A percentile compares a stretch with the other conserved stretches of the same genome.
Evolutionary conservation across 2,888 invertebrate species (phyloP).

Genomic region (Vesta saturnalis): DNA sequence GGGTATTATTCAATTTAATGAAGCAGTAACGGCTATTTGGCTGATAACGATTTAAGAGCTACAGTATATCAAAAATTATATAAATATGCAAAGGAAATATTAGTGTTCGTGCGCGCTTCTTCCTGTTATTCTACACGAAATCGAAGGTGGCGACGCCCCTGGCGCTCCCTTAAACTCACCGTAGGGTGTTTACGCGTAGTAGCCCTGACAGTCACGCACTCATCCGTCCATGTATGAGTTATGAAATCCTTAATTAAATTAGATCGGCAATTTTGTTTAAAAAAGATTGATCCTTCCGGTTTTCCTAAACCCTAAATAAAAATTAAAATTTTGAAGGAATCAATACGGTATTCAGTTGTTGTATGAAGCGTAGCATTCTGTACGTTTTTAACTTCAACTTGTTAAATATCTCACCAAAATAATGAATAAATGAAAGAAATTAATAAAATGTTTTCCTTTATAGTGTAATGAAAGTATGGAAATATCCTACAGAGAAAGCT

Average conservation of each 20-base stretch:
- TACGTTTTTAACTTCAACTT: too few species aligned
- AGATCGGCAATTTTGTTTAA: constrained; percentile 31
- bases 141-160: constrained; percentile 38
- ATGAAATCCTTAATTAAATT: constrained; percentile 51
- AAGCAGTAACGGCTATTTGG: constrained; percentile 32
- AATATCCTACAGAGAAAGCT: too few species aligned
- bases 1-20: constrained; percentile 37
- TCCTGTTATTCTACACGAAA: constrained; percentile 37
- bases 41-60: constrained; percentile 37
- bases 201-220: constrained; percentile 45
- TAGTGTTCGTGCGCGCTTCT: constrained; percentile 37
- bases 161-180: constrained; percentile 35
- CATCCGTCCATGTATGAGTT: constrained; percentile 49
- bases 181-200: constrained; percentile 33
- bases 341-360: too few species aligned
- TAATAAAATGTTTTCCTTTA: too few species aligned
- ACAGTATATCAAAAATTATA: constrained; percentile 35
- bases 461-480: too few species aligned
- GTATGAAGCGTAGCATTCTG: too few species aligned
- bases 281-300: constrained; percentile 16
- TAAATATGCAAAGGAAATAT: constrained; percentile 40
- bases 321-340: too few species aligned
- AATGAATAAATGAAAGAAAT: too few species aligned
- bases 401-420: too few species aligned
- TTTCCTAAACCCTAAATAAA: too few species aligned